A percentile compares a stretch with the other conserved stretches of the same genome.
Conservation (phyloP, 2,797 vertebrate genomes). For the Helostoma temminkii region DNA sequence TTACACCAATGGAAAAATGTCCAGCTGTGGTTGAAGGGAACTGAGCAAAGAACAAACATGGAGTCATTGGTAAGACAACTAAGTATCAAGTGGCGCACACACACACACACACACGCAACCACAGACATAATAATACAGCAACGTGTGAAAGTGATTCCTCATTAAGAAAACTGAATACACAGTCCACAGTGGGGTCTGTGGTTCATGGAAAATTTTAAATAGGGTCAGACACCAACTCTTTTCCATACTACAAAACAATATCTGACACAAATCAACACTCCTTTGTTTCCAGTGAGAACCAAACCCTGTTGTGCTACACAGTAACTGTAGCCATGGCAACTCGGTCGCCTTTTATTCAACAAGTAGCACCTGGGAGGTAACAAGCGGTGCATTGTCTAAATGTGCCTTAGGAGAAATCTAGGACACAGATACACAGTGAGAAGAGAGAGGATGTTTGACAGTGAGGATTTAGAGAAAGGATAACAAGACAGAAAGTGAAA, state of each 20-base stretch:
- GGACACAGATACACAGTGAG: background rate
- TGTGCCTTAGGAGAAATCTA: conserved; percentile 10
- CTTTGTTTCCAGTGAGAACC: background rate
- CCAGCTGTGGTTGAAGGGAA: background rate
- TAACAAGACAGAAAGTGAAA: background rate
- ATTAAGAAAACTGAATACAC: background rate
- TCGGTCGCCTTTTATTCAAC: conserved; percentile 20
- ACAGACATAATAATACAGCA: background rate
- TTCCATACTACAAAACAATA: conserved; percentile 2
- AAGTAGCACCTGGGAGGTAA: conserved; percentile 5
- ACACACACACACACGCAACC: background rate
- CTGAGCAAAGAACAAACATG: no score
- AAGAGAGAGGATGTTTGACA: background rate
- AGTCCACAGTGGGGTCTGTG: background rate
- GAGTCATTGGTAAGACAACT: background rate
- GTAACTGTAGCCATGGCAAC: conserved; percentile 53
- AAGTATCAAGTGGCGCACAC: no score
- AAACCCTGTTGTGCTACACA: background rate
- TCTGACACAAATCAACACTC: background rate
- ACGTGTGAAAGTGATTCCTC: background rate
- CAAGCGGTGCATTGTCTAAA: conserved; percentile 10
- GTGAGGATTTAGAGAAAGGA: conserved; percentile 1
- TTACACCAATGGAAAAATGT: background rate
- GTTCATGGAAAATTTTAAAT: no score
- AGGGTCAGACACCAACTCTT: no score